Base-by-base conservation (phyloP, 2,113 vertebrate species). In the Rhynchopsitta pachyrhyncha region DNA sequence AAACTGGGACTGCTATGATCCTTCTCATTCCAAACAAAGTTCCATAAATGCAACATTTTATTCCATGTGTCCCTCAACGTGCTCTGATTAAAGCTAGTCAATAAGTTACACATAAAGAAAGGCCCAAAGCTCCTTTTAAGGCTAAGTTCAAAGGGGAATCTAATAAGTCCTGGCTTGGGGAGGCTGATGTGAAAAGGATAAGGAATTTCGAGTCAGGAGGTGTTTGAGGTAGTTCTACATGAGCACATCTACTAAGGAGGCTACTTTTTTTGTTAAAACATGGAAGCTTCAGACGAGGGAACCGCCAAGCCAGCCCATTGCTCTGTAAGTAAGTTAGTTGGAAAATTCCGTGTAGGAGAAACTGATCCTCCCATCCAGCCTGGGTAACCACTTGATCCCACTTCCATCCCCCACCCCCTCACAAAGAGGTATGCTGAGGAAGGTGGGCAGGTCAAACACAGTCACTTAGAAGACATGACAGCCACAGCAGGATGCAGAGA, bases 331-430 rank as follows among this genome's bases (percentile, higher is more conserved):
- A 87, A 42, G 57, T 44, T 18, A 10, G 31, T 10, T 4, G 39
- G 75, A 33, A 44, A 87, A 23, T n/a, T 35, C 13, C 8, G 4
- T 18, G 6, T 15, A 23, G 13, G 20, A 79, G 41, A 67, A 86
- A 46, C 25, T 6, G 24, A 22, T 52, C 5, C 53, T 86, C 19
- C 37, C 22, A 52, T 57, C 25, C 66, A 62, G 57, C 6, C 7
- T 5, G 33, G 20, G 16, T 11, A 64, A 29, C 14, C 14, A 14
- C 11, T 10, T 0, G 2, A 68, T 33, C 6, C 18, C 17, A 11
- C 31, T 41, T 14, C 70, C 12, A 7, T 8, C 24, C 13, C 25
- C 37, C 10, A 5, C 10, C 35, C 11, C 10, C 28, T 6, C 57
- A 10, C 20, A 35, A 11, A 20, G 18, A 47, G 5, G 22, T 13